A percentile compares a stretch with the other conserved stretches of the same genome.
phyloP scores from a whole-genome alignment of 2,797 vertebrate species.

The Artibeus jamaicensis region DNA sequence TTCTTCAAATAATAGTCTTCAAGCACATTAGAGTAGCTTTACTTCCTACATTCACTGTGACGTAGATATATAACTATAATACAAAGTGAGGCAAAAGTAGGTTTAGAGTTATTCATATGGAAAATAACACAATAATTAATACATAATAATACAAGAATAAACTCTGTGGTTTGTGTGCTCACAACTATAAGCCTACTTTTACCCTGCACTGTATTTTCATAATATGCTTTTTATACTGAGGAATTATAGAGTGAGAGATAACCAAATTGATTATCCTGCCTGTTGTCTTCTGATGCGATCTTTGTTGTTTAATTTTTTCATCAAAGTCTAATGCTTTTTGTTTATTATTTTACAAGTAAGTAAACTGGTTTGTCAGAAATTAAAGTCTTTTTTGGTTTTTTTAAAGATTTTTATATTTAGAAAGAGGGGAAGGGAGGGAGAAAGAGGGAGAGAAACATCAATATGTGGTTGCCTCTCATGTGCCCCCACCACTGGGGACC shows the following conservation, averaged over 20 bases:
- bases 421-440: too few relatives aligned
- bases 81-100: neutral
- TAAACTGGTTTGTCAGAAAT: neutral
- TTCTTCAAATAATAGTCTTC: neutral
- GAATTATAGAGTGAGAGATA: neutral
- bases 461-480: too few relatives aligned
- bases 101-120: neutral
- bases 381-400: neutral
- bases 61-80: neutral
- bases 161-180: neutral
- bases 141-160: neutral
- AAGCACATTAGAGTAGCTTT: neutral
- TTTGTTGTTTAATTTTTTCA: slow-evolving; percentile 12
- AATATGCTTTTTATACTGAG: neutral
- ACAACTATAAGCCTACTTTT: neutral
- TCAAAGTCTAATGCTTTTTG: neutral
- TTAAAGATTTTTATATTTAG: too few relatives aligned
- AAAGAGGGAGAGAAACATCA: too few relatives aligned
- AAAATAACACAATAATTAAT: neutral
- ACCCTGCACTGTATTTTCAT: neutral
- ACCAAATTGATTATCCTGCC: neutral
- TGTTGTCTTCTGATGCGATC: neutral
- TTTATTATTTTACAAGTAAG: neutral
- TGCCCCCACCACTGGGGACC: too few relatives aligned
- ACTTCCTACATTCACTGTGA: neutral